These are phyloP conservation scores for Nesometra sesokonis DNA, from an alignment of 35 echinoderm and acorn worm genomes.

Conservation along the genomic window DNA sequence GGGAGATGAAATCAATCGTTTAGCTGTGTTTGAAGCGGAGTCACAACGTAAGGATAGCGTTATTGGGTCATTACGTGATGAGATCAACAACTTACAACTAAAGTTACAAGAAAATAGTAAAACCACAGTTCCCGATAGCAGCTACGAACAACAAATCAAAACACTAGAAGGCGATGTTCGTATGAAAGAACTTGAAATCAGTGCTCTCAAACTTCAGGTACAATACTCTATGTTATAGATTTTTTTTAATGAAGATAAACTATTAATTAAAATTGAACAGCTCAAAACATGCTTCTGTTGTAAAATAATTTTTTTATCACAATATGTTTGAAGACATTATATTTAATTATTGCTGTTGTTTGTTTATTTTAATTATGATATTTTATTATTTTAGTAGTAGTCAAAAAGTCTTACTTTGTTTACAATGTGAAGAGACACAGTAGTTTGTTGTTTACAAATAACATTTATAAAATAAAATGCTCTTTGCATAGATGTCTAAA, in stretches of 20 bases:
- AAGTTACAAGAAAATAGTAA: constrained; percentile 23
- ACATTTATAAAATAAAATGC: too few relatives aligned
- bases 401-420: too few relatives aligned
- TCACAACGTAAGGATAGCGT: constrained; percentile 84
- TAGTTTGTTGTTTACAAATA: too few relatives aligned
- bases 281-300: too few relatives aligned
- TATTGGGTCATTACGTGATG: constrained; percentile 55
- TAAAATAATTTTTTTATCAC: too few relatives aligned
- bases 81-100: constrained; percentile 33
- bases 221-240: neutral
- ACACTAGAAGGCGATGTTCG: constrained; percentile 66
- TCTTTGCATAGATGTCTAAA: constrained; percentile 57
- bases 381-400: too few relatives aligned
- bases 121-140: constrained; percentile 1
- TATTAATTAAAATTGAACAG: too few relatives aligned
- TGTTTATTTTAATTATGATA: too few relatives aligned
- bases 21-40: constrained; percentile 85
- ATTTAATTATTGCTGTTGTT: too few relatives aligned
- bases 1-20: constrained; percentile 93
- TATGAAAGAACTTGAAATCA: constrained; percentile 73
- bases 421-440: too few relatives aligned
- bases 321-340: too few relatives aligned
- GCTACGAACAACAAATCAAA: neutral
- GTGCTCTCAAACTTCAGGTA: constrained; percentile 87
- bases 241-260: neutral